A percentile compares a stretch with the other conserved stretches of the same genome.
phyloP scores from a whole-genome alignment of 2,888 invertebrate species.

The Sericinus montela region DNA sequence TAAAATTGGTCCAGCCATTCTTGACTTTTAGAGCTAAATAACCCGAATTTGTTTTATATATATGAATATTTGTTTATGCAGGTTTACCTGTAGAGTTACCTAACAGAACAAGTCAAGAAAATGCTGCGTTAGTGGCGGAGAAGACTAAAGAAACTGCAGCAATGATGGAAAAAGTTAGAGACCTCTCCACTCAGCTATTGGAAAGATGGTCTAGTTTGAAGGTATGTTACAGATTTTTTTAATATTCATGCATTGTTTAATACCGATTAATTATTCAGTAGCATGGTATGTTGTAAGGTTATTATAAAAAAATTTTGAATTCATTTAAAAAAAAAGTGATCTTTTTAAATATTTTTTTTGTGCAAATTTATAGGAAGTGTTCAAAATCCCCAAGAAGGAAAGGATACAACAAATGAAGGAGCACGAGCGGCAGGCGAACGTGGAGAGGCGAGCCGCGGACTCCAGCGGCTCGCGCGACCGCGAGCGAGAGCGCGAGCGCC shows the following conservation, averaged over 20 bases:
- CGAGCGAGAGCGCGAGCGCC: conserved; percentile 46
- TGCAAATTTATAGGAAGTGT: conserved; percentile 72
- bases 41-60: too few species aligned
- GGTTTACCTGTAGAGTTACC: conserved; percentile 61
- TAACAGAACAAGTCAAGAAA: conserved; percentile 39
- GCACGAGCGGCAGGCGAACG: conserved; percentile 94
- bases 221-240: conserved; percentile 33
- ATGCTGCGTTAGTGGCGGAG: conserved; percentile 37
- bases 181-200: conserved; percentile 81
- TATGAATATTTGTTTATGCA: conserved; percentile 20
- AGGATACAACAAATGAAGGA: conserved; percentile 96
- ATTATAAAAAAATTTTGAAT: too few species aligned
- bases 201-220: conserved; percentile 87
- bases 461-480: conserved; percentile 64
- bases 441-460: conserved; percentile 66
- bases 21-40: too few species aligned
- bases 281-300: too few species aligned
- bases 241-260: background rate
- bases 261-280: too few species aligned
- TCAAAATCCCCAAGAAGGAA: conserved; percentile 96
- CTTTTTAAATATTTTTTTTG: background rate
- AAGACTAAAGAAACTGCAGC: conserved; percentile 51
- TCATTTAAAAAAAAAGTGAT: too few species aligned
- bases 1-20: too few species aligned
- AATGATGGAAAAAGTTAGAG: conserved; percentile 73